These are phyloP conservation scores for Campoplex capitator DNA, from an alignment of 2,888 invertebrate species.

Conservation along the genomic window DNA sequence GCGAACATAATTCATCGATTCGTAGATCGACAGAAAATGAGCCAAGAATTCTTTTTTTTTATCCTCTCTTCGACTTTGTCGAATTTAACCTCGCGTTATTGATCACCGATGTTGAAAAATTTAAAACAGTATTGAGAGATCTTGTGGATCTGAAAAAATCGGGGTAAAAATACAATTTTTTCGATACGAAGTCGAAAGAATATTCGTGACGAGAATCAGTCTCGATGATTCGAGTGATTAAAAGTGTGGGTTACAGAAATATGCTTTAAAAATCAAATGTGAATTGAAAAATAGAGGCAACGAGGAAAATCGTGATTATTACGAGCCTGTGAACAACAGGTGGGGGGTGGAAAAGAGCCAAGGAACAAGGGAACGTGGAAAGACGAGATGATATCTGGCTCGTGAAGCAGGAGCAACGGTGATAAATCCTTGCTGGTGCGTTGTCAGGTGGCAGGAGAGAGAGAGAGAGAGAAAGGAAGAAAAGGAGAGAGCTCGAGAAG, in stretches of 20 bases:
- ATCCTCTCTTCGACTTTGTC: not conserved
- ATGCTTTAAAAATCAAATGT: not conserved
- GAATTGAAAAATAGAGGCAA: not conserved
- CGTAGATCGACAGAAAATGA: slow-evolving; percentile 12
- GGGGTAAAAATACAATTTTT: not conserved
- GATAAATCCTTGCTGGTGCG: slow-evolving; percentile 80
- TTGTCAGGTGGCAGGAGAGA: slow-evolving; percentile 76
- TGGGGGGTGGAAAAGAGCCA: not conserved
- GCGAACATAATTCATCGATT: slow-evolving; percentile 43
- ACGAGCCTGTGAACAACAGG: slow-evolving; percentile 53
- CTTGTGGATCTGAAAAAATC: too few relatives aligned
- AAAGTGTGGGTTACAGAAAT: not conserved
- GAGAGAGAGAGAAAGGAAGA: slow-evolving; percentile 38
- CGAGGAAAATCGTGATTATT: slow-evolving; percentile 37
- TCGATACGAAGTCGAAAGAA: too few relatives aligned
- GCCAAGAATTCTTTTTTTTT: not conserved
- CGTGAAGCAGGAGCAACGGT: slow-evolving; percentile 76
- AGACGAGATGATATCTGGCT: slow-evolving; percentile 83
- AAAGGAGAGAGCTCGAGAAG: slow-evolving; percentile 34
- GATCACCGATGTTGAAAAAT: not conserved
- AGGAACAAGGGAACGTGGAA: slow-evolving; percentile 65
- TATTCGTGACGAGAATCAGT: too few relatives aligned
- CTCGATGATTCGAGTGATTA: not conserved
- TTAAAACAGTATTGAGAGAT: not conserved
- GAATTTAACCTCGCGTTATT: not conserved